Base-by-base conservation (phyloP, 2,113 vertebrate genomes). In the Panurus biarmicus region DNA sequence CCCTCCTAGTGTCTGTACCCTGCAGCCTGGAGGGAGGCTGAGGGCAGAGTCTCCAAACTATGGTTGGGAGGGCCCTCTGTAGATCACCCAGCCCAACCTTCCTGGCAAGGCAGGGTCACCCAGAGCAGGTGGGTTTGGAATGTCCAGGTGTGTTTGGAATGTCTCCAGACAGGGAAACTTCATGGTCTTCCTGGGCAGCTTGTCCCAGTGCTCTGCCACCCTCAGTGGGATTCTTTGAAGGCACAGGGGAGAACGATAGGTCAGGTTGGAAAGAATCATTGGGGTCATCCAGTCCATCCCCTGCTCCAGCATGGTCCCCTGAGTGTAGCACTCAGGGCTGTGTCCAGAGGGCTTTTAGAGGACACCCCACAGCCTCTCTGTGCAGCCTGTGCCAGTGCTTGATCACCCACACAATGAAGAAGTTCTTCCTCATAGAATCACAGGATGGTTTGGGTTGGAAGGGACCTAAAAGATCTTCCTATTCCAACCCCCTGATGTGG, bases 161-260 rank as follows among this genome's bases (percentile, higher is more conserved):
- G 12, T 51, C 44, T 80, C 33, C 33, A 24, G 38, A 47, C 14
- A 26, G 9, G 44, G 42, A 26, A 4, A 24, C 25, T 35, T 18
- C 29, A 47, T 0, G 0, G 4, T 33, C 33, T 53, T n/a, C 35
- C 47, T 33, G 40, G 24, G 61, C 47, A n/a, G 38, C 54, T 51
- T 40, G 29, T 61, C 12, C 13, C 8, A 14, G 35, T 13, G 18
- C 54, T 69, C 29, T 74, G 70, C 29, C 25, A 35, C 54, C 21
- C 8, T 42, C 47, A 23, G 0, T 12, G 35, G 10, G 47, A 26
- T 54, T 75, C 17, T 61, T 22, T 26, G 29, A 75, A 47, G 29
- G 62, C 21, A n/a, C 24, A 47, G 25, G 33, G 13, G 23, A 47
- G 13, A 35, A 38, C 0, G 0, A 35, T 54, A 6, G 29, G 54